Conservation (phyloP, 2,888 invertebrate species). For the Ptychoptera albimana region DNA sequence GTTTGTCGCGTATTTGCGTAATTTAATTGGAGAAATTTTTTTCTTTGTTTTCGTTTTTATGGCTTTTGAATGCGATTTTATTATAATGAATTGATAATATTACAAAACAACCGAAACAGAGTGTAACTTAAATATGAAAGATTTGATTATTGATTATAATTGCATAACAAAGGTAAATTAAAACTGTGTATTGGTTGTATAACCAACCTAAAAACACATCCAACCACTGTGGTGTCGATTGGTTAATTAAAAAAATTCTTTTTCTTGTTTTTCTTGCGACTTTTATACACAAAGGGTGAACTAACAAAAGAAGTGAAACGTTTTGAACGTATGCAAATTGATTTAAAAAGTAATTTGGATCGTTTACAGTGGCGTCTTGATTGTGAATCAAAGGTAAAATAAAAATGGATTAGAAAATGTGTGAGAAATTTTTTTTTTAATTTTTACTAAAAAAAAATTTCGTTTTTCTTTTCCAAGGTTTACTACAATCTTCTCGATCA, state of each 20-base stretch:
- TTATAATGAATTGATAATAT: not conserved
- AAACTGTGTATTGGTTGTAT: too few relatives aligned
- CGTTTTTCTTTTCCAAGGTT: constrained; percentile 1
- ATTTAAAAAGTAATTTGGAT: constrained; percentile 10
- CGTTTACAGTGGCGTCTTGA: constrained; percentile 9
- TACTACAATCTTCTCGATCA: constrained; percentile 9
- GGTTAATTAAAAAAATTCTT: too few relatives aligned
- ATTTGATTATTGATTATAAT: constrained; percentile 10
- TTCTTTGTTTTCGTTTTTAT: not conserved
- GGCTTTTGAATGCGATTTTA: not conserved
- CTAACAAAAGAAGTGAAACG: constrained; percentile 9
- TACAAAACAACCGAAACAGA: not conserved
- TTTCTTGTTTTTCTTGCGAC: not conserved
- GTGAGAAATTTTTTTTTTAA: not conserved
- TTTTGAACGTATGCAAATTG: constrained; percentile 10
- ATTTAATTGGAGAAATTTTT: too few relatives aligned
- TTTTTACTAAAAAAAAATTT: not conserved
- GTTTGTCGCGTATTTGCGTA: too few relatives aligned
- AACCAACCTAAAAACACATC: too few relatives aligned
- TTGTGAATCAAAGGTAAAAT: constrained; percentile 9
- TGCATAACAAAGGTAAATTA: constrained; percentile 9
- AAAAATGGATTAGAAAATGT: not conserved
- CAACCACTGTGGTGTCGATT: too few relatives aligned
- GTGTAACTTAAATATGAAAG: constrained; percentile 9
- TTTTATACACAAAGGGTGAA: constrained; percentile 6